phyloP scores from a whole-genome alignment of 2,797 vertebrate genomes.

The Oryzias sinensis region DNA sequence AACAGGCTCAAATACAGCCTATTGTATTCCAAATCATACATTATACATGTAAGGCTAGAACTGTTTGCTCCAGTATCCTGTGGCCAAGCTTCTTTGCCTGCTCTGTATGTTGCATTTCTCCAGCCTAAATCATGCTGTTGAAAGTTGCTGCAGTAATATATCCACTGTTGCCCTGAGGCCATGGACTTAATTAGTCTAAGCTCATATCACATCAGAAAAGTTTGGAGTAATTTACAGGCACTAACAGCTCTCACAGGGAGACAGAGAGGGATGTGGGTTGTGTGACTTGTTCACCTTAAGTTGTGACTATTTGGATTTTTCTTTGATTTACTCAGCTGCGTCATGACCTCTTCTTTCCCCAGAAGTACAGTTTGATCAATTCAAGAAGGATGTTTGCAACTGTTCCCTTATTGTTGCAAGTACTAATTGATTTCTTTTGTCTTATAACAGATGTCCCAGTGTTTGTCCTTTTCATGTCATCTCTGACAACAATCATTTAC shows the following conservation, averaged over 20 bases:
- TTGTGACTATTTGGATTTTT: conserved; percentile 53
- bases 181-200: conserved; percentile 56
- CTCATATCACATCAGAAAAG: conserved; percentile 36
- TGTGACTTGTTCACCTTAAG: conserved; percentile 11
- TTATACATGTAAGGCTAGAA: conserved; percentile 27
- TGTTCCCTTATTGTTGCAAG: conserved; percentile 24
- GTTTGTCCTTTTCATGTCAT: too few relatives aligned
- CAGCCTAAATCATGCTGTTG: conserved; percentile 23
- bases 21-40: conserved; percentile 48
- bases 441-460: too few relatives aligned
- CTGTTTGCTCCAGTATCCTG: neutral
- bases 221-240: conserved; percentile 36
- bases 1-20: conserved; percentile 15
- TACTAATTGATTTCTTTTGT: too few relatives aligned
- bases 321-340: conserved; percentile 59
- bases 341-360: conserved; percentile 60
- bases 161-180: conserved; percentile 37
- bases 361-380: conserved; percentile 62
- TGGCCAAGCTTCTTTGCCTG: conserved; percentile 13
- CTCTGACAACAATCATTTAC: too few relatives aligned
- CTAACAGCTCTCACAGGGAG: conserved; percentile 27
- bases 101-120: conserved; percentile 27
- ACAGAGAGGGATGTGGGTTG: conserved; percentile 2
- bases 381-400: conserved; percentile 67
- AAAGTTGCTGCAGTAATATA: conserved; percentile 24